phyloP scores from a whole-genome alignment of 2,113 vertebrate species.

The Coptodon rendalli region DNA sequence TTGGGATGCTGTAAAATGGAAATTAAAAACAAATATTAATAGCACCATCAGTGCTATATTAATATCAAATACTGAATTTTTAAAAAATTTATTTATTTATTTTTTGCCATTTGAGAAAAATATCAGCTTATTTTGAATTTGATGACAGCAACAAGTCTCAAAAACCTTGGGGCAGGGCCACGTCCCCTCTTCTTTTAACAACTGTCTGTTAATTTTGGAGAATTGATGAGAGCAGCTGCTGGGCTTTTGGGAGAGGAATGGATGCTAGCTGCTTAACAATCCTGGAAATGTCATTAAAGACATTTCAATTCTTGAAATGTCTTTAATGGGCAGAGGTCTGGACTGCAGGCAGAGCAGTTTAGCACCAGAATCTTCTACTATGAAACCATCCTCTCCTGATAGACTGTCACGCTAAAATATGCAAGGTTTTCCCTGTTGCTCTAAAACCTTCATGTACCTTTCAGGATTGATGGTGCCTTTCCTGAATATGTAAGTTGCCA shows the following conservation, averaged over 20 bases:
- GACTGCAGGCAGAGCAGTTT: background rate
- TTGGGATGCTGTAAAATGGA: background rate
- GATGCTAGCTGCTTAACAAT: background rate
- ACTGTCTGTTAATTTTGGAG: background rate
- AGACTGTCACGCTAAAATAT: background rate
- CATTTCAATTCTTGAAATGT: background rate
- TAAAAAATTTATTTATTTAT: accelerated
- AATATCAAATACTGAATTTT: background rate
- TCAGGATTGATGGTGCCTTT: background rate
- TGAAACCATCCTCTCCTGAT: background rate
- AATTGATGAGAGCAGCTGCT: background rate
- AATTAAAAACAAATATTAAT: background rate
- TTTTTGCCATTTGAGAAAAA: background rate
- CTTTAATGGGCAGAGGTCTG: background rate
- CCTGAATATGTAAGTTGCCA: background rate
- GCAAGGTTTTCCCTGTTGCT: background rate
- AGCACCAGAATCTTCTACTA: background rate
- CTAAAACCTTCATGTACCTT: background rate
- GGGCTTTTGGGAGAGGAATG: background rate
- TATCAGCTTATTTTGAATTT: background rate
- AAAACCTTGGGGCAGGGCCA: background rate
- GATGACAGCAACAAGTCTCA: background rate
- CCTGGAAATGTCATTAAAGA: background rate
- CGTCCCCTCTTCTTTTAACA: background rate
- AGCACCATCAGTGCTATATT: background rate